Conservation (phyloP, 2,797 vertebrate species). For the Nasua narica region DNA sequence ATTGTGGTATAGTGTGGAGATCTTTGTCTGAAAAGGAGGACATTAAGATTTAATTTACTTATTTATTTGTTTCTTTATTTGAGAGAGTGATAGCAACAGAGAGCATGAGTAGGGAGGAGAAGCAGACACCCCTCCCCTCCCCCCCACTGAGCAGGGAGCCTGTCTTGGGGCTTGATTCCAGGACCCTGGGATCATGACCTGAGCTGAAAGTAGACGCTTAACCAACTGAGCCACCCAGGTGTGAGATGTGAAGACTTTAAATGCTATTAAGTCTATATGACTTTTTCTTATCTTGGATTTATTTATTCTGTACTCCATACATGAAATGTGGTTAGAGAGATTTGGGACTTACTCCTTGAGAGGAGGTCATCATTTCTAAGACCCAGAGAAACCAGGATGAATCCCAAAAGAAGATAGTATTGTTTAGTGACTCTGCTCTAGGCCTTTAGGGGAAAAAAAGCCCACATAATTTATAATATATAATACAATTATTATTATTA, state of each 20-base stretch:
- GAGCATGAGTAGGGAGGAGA: no score
- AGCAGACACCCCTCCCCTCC: no score
- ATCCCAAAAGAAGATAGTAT: neutral
- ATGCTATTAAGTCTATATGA: neutral
- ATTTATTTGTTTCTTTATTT: no score
- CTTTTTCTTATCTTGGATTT: conserved; percentile 24
- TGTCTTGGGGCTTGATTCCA: no score
- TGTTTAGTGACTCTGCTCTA: neutral
- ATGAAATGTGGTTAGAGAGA: neutral
- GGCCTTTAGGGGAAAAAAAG: neutral
- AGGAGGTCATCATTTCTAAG: neutral
- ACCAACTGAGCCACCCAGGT: neutral
- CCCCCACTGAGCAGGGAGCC: no score
- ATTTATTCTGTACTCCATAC: neutral
- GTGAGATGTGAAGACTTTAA: neutral
- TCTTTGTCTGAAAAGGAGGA: neutral
- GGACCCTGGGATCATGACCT: neutral
- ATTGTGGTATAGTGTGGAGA: neutral
- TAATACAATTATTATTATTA: no score
- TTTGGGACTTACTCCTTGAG: neutral
- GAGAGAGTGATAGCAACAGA: no score
- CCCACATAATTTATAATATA: no score
- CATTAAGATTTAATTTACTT: no score
- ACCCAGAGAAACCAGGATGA: neutral
- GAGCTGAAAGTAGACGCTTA: neutral